A percentile compares a stretch with the other conserved stretches of the same genome.
These are phyloP conservation scores for Eurytoma californica DNA, from an alignment of 2,888 invertebrate genomes.

Conservation along the genomic window DNA sequence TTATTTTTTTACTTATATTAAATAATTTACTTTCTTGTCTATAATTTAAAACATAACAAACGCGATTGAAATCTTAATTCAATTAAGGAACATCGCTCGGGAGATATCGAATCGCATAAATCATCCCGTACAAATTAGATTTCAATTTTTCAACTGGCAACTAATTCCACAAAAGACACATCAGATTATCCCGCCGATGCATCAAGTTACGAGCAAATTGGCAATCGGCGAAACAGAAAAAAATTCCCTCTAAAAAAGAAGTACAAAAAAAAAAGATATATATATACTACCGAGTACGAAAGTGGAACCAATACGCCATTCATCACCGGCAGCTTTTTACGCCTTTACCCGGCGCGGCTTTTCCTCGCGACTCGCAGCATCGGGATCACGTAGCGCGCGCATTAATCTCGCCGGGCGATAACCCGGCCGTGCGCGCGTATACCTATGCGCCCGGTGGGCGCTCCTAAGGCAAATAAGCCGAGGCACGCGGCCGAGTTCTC, in stretches of 20 bases:
- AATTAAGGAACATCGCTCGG: too few species aligned
- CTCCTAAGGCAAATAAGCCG: constrained; percentile 5
- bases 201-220: constrained; percentile 23
- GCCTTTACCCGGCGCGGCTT: neutral
- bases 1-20: too few species aligned
- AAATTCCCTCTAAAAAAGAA: neutral
- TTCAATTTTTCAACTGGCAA: too few species aligned
- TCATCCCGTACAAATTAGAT: too few species aligned
- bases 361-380: constrained; percentile 11
- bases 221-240: constrained; percentile 4
- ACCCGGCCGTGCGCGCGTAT: constrained; percentile 7
- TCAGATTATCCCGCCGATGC: neutral
- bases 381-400: constrained; percentile 43
- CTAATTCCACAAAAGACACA: neutral
- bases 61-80: too few species aligned
- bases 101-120: too few species aligned
- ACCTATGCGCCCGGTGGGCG: neutral
- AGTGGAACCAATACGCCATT: constrained; percentile 3
- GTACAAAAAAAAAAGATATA: neutral
- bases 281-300: neutral
- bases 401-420: constrained; percentile 47
- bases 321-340: neutral
- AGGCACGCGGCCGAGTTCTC: neutral
- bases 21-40: too few species aligned
- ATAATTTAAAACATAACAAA: too few species aligned